These are phyloP conservation scores for Parambassis ranga DNA, from an alignment of 2,797 vertebrate genomes.

Conservation along the genomic window DNA sequence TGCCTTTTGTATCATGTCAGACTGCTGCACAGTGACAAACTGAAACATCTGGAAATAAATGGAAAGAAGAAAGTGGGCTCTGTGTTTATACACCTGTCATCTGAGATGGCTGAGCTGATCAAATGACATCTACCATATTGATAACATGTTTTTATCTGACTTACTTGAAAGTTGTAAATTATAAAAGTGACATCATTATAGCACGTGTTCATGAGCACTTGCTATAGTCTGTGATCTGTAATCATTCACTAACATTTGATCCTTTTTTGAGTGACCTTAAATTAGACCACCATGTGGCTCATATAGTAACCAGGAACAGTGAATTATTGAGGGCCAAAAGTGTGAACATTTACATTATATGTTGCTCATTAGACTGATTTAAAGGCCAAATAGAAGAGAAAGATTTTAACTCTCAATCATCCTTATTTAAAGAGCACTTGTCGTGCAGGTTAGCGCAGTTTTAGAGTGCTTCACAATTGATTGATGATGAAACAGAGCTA, in stretches of 20 bases:
- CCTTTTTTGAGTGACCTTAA: background rate
- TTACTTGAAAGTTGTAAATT: background rate
- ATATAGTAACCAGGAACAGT: background rate
- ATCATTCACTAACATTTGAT: conserved; percentile 1
- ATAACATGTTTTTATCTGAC: background rate
- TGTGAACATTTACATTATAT: background rate
- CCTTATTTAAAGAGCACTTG: too few species aligned
- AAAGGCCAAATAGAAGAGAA: background rate
- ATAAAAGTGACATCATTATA: background rate
- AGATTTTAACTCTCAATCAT: too few species aligned
- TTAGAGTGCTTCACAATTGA: too few species aligned
- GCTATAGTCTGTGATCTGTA: background rate
- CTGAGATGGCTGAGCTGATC: too few species aligned
- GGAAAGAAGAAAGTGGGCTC: too few species aligned
- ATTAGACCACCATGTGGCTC: background rate
- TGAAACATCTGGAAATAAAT: too few species aligned
- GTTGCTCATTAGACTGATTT: background rate
- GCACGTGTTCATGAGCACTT: background rate
- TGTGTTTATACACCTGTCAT: too few species aligned
- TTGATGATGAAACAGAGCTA: too few species aligned
- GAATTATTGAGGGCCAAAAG: background rate
- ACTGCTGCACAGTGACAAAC: too few species aligned
- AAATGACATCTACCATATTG: too few species aligned
- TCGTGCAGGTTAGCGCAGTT: too few species aligned
- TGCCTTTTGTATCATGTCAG: too few species aligned